Evolutionary conservation across 2,113 vertebrate genomes (phyloP).

Genomic region (Trematocara variabile): DNA sequence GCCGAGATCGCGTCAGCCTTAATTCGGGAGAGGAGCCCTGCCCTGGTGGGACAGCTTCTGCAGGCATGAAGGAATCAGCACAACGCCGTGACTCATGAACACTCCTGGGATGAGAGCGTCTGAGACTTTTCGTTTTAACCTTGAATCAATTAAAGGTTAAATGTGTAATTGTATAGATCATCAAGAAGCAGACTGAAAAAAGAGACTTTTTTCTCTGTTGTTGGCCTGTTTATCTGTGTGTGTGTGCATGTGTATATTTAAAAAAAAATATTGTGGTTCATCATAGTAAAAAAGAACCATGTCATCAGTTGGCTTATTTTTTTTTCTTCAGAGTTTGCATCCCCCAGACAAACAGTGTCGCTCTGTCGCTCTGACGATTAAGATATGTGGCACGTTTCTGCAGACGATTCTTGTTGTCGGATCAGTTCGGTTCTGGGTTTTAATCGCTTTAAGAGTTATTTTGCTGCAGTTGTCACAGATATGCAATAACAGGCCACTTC

Average conservation of each 20-base stretch:
- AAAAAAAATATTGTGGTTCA: not conserved
- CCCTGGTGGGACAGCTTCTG: slow-evolving; percentile 72
- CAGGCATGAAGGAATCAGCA: slow-evolving; percentile 50
- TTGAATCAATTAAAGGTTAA: not conserved
- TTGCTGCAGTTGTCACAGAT: not conserved
- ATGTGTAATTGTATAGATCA: too few species aligned
- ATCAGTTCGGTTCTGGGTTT: not conserved
- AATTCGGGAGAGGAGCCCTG: slow-evolving; percentile 65
- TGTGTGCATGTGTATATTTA: not conserved
- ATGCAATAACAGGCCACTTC: not conserved
- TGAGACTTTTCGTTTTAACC: not conserved
- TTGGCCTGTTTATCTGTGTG: not conserved
- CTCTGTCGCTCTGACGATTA: not conserved
- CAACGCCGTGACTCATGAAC: not conserved
- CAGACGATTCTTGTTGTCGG: not conserved
- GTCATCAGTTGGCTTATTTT: not conserved
- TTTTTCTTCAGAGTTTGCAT: not conserved
- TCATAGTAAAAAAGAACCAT: not conserved
- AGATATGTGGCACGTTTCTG: not conserved
- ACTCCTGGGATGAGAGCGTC: not conserved
- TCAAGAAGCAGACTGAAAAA: not conserved
- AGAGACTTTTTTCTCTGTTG: not conserved
- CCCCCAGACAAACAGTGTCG: not conserved
- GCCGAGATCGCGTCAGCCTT: slow-evolving; percentile 56
- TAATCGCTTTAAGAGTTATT: not conserved